Percentiles rank a stretch among this genome's conserved stretches.
Evolutionary conservation across 2,113 vertebrate species (phyloP).

Genomic region (Sus scrofa): T2T-Sscrofa CM000814.6:68467501-68468000

Average conservation of each 20-base stretch:
- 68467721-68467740: slow-evolving; percentile 80
- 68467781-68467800: slow-evolving; percentile 53
- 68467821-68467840: slow-evolving; percentile 31
- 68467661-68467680: slow-evolving; percentile 52
- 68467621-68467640: slow-evolving; percentile 77
- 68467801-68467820: slow-evolving; percentile 42
- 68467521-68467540: slow-evolving; percentile 30
- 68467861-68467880: not conserved
- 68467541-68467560: slow-evolving; percentile 37
- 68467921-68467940: not conserved
- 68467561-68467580: slow-evolving; percentile 5
- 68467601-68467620: slow-evolving; percentile 62
- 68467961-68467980: not conserved
- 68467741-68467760: slow-evolving; percentile 69
- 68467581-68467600: slow-evolving; percentile 61
- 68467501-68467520: not conserved
- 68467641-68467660: slow-evolving; percentile 73
- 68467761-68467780: slow-evolving; percentile 74
- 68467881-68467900: not conserved
- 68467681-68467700: slow-evolving; percentile 70
- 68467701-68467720: slow-evolving; percentile 79
- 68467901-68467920: not conserved
- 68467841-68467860: slow-evolving; percentile 42
- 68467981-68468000: not conserved
- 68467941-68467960: slow-evolving; percentile 10